Percentiles rank a stretch among this genome's conserved stretches.
phyloP scores from a whole-genome alignment of 2,113 vertebrate species.

The Xenopus tropicalis region DNA sequence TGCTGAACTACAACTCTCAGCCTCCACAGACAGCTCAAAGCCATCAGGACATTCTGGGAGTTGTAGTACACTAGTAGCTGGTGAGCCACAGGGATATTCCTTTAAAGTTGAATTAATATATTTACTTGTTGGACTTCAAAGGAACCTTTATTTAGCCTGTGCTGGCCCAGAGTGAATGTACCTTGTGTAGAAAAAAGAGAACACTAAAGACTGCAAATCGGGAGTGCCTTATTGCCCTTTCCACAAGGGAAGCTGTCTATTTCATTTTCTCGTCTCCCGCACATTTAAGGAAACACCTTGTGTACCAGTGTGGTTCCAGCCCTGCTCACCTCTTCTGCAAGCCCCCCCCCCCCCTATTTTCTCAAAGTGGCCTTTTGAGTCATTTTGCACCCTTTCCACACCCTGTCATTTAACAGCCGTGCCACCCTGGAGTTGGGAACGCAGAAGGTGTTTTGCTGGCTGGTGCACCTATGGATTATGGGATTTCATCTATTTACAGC shows the following conservation, averaged over 20 bases:
- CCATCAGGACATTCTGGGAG: too few species aligned
- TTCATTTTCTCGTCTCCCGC: neutral
- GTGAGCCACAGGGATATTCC: too few species aligned
- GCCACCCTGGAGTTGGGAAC: constrained; percentile 1
- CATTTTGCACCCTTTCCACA: neutral
- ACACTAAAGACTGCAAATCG: constrained; percentile 14
- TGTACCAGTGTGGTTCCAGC: constrained; percentile 17
- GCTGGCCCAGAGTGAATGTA: constrained; percentile 5
- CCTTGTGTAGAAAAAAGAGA: neutral
- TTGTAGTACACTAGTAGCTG: too few species aligned
- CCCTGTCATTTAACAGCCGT: neutral
- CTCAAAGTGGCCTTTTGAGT: constrained; percentile 39
- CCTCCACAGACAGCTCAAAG: too few species aligned
- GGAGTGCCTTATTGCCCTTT: constrained; percentile 43
- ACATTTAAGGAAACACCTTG: neutral
- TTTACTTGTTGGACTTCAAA: neutral
- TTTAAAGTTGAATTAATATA: neutral
- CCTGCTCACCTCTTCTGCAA: neutral
- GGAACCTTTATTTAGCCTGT: neutral
- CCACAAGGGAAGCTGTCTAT: constrained; percentile 14
- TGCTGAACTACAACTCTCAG: too few species aligned
- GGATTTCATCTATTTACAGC: neutral
- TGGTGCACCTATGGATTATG: neutral
- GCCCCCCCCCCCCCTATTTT: constrained; percentile 30
- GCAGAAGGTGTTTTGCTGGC: neutral